phyloP scores from a whole-genome alignment of 2,888 invertebrate species.

The Platycnemis pennipes region DNA sequence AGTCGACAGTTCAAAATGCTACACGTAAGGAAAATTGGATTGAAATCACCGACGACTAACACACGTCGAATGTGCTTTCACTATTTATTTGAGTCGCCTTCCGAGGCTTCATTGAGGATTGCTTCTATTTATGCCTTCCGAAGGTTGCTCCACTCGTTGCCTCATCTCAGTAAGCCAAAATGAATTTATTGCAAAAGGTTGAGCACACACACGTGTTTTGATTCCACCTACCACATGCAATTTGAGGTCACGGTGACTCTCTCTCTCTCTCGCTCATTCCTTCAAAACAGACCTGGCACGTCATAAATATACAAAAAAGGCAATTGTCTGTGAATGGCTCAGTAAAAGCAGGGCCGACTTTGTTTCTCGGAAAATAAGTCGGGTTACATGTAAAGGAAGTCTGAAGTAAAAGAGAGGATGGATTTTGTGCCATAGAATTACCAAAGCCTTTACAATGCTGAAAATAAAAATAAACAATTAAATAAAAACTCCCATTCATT shows the following conservation, averaged over 20 bases:
- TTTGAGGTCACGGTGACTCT: not conserved
- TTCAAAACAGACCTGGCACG: not conserved
- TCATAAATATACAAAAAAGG: not conserved
- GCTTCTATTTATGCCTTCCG: not conserved
- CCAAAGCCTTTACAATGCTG: no score
- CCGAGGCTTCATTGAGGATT: not conserved
- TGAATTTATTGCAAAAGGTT: constrained; percentile 10
- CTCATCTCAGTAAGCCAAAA: not conserved
- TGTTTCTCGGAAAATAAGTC: not conserved
- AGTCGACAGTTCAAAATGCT: not conserved
- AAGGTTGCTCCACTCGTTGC: not conserved
- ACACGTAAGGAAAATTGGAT: not conserved
- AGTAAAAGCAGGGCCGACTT: not conserved
- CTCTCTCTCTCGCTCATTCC: not conserved
- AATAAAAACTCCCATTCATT: no score
- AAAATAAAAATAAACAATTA: no score
- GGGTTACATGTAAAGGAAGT: no score
- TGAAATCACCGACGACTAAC: not conserved
- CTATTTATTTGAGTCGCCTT: not conserved
- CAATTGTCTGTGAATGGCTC: not conserved
- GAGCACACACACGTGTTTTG: not conserved
- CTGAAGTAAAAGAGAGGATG: no score
- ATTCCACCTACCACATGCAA: not conserved
- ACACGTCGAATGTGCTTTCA: not conserved
- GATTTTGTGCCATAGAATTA: no score